Evolutionary conservation across 2,797 vertebrate species (phyloP).

Genomic region (Oryzias sinensis): DNA sequence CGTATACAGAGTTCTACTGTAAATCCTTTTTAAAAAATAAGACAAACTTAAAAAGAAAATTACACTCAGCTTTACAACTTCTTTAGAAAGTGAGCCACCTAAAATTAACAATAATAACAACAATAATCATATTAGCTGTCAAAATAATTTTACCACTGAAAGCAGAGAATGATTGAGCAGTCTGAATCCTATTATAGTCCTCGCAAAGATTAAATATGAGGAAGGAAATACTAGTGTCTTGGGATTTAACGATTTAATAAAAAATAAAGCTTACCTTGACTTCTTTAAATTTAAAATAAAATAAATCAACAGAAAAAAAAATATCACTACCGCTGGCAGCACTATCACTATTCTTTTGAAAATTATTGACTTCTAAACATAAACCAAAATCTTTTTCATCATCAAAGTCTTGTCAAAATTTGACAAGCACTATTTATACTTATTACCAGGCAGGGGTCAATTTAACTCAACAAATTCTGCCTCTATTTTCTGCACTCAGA

Average conservation of each 20-base stretch:
- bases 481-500: constrained; percentile 24
- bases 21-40: constrained; percentile 45
- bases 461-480: constrained; percentile 23
- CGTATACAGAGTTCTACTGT: constrained; percentile 70
- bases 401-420: constrained; percentile 17
- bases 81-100: constrained; percentile 72
- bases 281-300: constrained; percentile 1
- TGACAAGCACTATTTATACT: constrained; percentile 9
- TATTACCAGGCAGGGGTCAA: constrained; percentile 17
- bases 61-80: constrained; percentile 74
- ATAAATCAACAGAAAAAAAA: too few species aligned
- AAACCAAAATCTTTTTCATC: constrained; percentile 21
- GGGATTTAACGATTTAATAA: constrained; percentile 14
- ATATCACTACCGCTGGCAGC: constrained; percentile 14
- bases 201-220: constrained; percentile 25
- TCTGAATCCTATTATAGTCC: constrained; percentile 72
- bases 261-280: not conserved
- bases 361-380: constrained; percentile 7
- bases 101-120: constrained; percentile 75
- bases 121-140: constrained; percentile 70
- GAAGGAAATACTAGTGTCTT: constrained; percentile 11
- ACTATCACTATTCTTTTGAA: constrained; percentile 4
- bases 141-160: constrained; percentile 69
- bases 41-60: constrained; percentile 55
- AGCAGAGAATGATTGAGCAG: constrained; percentile 67